Conservation (phyloP, 2,797 vertebrate genomes). For the Bryconaethiops microstoma region DNA sequence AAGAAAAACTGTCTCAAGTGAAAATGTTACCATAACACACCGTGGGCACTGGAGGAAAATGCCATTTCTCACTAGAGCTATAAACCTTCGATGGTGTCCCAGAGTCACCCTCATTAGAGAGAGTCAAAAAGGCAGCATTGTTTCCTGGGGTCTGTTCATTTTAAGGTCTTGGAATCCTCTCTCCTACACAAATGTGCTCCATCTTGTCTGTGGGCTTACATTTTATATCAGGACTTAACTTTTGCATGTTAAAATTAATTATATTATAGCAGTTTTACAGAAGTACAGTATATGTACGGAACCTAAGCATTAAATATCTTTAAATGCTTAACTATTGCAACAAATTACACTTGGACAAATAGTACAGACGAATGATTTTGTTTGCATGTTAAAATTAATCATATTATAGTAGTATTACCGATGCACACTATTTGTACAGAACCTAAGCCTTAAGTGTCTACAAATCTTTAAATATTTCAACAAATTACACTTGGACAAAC, state of each 20-base stretch:
- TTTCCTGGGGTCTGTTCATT: slow-evolving; percentile 27
- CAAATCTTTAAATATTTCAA: too few relatives aligned
- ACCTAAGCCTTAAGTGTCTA: background rate
- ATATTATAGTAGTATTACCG: background rate
- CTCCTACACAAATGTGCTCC: background rate
- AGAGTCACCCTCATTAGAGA: slow-evolving; percentile 49
- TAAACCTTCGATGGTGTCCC: slow-evolving; percentile 46
- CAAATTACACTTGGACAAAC: too few relatives aligned
- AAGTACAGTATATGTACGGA: background rate
- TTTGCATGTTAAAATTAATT: background rate
- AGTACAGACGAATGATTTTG: too few relatives aligned
- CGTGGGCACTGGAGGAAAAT: slow-evolving; percentile 68
- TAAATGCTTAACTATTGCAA: too few relatives aligned
- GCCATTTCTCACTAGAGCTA: slow-evolving; percentile 58
- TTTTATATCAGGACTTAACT: background rate
- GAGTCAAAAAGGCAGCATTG: slow-evolving; percentile 39
- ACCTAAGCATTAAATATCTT: background rate
- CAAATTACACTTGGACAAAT: too few relatives aligned
- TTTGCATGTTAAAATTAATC: slow-evolving; percentile 5
- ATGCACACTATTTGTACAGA: background rate
- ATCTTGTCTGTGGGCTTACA: background rate
- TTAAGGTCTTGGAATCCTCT: slow-evolving; percentile 19
- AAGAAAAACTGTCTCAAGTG: slow-evolving; percentile 61
- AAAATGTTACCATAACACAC: slow-evolving; percentile 67
- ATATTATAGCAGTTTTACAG: background rate